Evolutionary conservation across 1,140 invertebrate species (phyloP), one percentile per base, ranked within the genome.

Genomic region (Varroa destructor): DNA sequence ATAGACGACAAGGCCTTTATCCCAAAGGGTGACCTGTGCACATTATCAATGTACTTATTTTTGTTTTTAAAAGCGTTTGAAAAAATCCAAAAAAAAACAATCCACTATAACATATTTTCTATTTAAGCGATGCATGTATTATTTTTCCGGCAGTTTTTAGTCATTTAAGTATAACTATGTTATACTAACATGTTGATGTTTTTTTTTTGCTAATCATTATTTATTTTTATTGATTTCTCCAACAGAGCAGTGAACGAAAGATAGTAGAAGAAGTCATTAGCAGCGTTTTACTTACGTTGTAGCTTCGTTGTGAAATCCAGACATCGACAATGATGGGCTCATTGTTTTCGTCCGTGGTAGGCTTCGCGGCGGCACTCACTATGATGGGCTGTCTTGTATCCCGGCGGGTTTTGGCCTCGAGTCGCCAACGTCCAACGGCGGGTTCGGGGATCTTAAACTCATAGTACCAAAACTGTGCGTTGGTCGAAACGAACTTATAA

Each of bases 391-490:
- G 61, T 46, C 40, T 67, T 2, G 61, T 67, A 37, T 67, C 61
- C 61, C 46, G 40, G 37, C 61, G 61, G 4, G 61, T 46, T 46
- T 67, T 67, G 61, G 61, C 61, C 61, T 67, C 61, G 1, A 67
- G 61, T 8, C 46, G 40, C 61, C 61, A 67, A 37, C 46, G 61
- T 14, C 61, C 61, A 2, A 46, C 40, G 10, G 61, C 61, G 1
- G 61, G 61, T 40, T 67, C 61, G 12, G 61, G 61, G 3, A 67
- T 67, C 61, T 46, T 67, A 37, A 67, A 67, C 61, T 67, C 61
- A 37, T 67, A 67, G 1, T 67, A 67, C 61, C 61, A 67, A 37
- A 67, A 67, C 40, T 46, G 61, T 12, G 40, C 61, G 61, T 67
- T 46, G 37, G 61, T 67, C 40, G 46, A 67, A 1, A 67, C 40